Percentiles rank a stretch among this genome's conserved stretches.
phyloP scores from a whole-genome alignment of 2,797 vertebrate genomes.

The Lepus townsendii region DNA sequence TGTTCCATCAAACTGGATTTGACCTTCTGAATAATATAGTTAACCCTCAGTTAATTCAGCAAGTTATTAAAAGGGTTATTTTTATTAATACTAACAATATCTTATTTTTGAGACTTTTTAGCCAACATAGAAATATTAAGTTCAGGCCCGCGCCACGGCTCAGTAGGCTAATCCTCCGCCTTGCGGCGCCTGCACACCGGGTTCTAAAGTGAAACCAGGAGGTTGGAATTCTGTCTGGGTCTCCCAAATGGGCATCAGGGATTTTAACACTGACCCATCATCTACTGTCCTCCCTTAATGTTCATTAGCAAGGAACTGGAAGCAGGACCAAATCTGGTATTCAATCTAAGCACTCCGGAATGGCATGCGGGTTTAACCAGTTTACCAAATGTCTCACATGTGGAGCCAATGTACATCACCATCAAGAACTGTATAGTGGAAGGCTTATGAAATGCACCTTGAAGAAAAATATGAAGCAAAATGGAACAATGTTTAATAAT shows the following conservation, averaged over 20 bases:
- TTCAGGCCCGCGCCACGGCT: neutral
- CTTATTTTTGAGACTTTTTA: constrained; percentile 7
- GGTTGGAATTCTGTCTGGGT: too few species aligned
- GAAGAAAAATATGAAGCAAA: neutral
- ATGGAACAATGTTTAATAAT: neutral
- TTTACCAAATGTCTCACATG: too few species aligned
- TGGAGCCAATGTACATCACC: neutral
- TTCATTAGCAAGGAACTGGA: too few species aligned
- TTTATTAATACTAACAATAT: constrained; percentile 12
- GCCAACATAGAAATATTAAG: neutral
- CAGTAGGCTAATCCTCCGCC: too few species aligned
- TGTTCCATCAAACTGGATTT: neutral
- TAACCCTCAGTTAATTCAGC: neutral
- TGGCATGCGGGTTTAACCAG: too few species aligned
- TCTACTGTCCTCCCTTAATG: too few species aligned
- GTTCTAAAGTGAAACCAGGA: too few species aligned
- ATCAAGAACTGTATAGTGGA: neutral
- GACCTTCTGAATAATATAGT: constrained; percentile 37
- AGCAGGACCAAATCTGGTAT: too few species aligned
- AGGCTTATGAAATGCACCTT: neutral
- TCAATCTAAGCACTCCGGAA: too few species aligned
- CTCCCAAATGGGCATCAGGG: too few species aligned
- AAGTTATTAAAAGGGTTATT: constrained; percentile 17
- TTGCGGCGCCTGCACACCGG: too few species aligned
- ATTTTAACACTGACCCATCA: too few species aligned